Conservation (phyloP, 1,140 invertebrate genomes). For the Trichonephila inaurata region DNA sequence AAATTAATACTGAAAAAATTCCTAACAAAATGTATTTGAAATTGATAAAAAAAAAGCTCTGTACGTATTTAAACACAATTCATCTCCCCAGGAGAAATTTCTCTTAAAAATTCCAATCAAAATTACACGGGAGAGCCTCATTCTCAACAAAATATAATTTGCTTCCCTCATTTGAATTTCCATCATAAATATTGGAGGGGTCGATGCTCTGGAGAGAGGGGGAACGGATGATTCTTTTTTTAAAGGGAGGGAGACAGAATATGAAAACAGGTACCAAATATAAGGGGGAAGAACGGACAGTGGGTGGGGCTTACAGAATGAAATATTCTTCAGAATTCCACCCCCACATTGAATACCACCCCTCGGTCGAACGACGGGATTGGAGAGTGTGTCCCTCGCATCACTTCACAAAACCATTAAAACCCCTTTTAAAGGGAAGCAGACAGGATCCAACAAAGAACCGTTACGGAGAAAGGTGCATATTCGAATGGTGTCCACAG, state of each 20-base stretch:
- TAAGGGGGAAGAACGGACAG: background rate
- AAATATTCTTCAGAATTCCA: constrained; percentile 65
- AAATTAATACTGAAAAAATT: too few species aligned
- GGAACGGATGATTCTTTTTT: constrained; percentile 27
- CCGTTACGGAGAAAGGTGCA: background rate
- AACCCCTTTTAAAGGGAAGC: constrained; percentile 8
- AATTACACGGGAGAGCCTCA: constrained; percentile 30
- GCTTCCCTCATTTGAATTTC: constrained; percentile 67
- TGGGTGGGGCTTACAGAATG: constrained; percentile 38
- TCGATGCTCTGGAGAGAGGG: constrained; percentile 49
- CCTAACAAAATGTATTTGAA: background rate
- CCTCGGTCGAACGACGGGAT: constrained; percentile 27
- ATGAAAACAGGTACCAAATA: constrained; percentile 55
- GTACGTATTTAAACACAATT: background rate
- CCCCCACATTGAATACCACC: constrained; percentile 62
- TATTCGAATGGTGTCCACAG: background rate
- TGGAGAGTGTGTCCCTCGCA: constrained; percentile 42
- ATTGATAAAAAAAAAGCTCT: background rate
- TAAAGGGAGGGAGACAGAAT: background rate
- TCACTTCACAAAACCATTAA: constrained; percentile 67
- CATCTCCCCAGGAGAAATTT: constrained; percentile 29
- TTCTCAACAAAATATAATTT: constrained; percentile 32
- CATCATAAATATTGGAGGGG: constrained; percentile 65
- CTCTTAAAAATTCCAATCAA: constrained; percentile 22
- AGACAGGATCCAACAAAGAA: constrained; percentile 16